A percentile compares a stretch with the other conserved stretches of the same genome.
phyloP scores from a whole-genome alignment of 2,888 invertebrate genomes.

The Rhamnusium bicolor region DNA sequence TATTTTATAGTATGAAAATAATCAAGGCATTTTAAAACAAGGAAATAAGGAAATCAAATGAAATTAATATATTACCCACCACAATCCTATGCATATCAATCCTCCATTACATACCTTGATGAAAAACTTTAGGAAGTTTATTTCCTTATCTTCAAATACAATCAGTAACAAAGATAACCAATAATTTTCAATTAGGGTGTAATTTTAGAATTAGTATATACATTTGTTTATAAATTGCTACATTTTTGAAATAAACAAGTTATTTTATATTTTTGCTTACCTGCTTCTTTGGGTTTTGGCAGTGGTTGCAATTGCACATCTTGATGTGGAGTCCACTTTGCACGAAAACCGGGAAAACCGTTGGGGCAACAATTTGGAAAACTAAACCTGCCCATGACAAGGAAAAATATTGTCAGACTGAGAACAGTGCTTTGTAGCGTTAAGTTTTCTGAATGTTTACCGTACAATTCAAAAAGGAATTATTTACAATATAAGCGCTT shows the following conservation, averaged over 20 bases:
- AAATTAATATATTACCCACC: no score
- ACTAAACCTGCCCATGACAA: slow-evolving; percentile 58
- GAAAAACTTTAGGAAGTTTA: no score
- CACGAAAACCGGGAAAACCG: slow-evolving; percentile 66
- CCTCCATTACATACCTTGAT: no score
- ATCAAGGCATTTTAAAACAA: no score
- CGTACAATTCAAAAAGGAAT: background rate
- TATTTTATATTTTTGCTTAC: slow-evolving; percentile 72
- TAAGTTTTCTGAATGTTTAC: background rate
- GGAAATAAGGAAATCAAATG: no score
- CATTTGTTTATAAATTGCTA: background rate
- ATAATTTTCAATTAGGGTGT: no score
- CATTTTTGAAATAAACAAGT: no score
- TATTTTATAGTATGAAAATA: no score
- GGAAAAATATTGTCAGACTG: background rate
- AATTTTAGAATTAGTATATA: background rate
- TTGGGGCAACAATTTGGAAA: slow-evolving; percentile 56
- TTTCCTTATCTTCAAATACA: no score
- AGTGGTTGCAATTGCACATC: slow-evolving; percentile 61
- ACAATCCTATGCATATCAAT: no score
- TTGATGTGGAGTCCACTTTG: slow-evolving; percentile 66
- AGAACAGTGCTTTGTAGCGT: background rate
- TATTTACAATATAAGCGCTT: background rate
- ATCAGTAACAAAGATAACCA: no score
- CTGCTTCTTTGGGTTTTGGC: slow-evolving; percentile 81